A percentile compares a stretch with the other conserved stretches of the same genome.
phyloP scores from a whole-genome alignment of 2,113 vertebrate genomes.

The Pluvialis apricaria region DNA sequence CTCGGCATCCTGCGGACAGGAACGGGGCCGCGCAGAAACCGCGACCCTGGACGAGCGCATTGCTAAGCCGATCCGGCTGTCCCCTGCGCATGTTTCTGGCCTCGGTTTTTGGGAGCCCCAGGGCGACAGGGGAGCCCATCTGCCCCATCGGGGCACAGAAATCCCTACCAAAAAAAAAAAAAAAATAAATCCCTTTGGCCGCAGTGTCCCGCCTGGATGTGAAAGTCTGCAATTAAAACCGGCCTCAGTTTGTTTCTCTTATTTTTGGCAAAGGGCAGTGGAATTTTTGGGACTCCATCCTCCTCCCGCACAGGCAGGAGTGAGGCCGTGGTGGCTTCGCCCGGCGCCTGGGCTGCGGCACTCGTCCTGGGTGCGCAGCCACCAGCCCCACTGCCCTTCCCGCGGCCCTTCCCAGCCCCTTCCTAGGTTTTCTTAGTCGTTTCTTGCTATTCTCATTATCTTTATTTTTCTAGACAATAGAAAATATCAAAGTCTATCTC shows the following conservation, averaged over 20 bases:
- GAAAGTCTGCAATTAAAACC: background rate
- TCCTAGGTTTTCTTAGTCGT: background rate
- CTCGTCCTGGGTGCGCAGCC: no score
- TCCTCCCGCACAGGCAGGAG: background rate
- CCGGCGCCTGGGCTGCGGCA: background rate
- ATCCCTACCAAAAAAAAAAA: background rate
- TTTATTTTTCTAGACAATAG: conserved; percentile 81
- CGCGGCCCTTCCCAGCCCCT: background rate
- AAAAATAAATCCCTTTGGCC: background rate
- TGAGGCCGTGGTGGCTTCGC: background rate
- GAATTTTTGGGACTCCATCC: background rate
- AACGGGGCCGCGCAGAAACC: background rate
- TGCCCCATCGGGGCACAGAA: background rate
- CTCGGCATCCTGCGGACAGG: background rate
- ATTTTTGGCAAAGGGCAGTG: background rate
- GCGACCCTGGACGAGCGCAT: fast-evolving
- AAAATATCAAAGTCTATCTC: conserved; percentile 95
- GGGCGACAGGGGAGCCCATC: background rate
- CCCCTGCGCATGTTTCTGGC: background rate
- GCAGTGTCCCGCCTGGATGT: background rate
- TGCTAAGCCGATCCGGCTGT: background rate
- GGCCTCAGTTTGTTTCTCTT: background rate
- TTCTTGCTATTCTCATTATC: background rate
- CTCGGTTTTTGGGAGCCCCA: background rate
- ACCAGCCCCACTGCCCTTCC: background rate